Conservation (phyloP, 2,113 vertebrate genomes). For the Hemicordylus capensis region DNA sequence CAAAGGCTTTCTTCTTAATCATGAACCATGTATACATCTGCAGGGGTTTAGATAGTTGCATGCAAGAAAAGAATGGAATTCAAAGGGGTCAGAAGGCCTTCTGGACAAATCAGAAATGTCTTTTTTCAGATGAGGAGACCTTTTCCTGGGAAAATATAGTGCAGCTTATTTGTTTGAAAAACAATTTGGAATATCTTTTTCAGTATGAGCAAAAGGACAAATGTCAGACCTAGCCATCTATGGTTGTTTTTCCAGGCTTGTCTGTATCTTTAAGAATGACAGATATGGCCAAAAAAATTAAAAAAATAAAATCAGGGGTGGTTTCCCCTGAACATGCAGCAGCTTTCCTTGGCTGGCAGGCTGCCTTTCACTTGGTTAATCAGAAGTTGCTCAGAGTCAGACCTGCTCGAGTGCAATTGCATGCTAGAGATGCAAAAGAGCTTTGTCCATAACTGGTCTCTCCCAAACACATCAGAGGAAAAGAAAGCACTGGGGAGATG, state of each 20-base stretch:
- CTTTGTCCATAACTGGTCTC: neutral
- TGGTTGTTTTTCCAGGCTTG: too few species aligned
- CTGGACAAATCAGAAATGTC: neutral
- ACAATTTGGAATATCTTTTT: neutral
- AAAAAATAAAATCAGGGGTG: too few species aligned
- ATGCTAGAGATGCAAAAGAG: neutral
- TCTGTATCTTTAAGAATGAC: neutral
- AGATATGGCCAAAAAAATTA: neutral
- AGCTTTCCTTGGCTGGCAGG: neutral
- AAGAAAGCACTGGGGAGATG: neutral
- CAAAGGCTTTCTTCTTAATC: neutral
- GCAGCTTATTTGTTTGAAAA: neutral
- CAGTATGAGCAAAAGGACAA: neutral
- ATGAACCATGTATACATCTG: neutral
- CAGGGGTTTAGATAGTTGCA: neutral
- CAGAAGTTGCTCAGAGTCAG: neutral
- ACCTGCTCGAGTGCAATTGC: neutral
- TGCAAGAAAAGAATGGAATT: neutral
- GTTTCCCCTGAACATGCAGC: too few species aligned
- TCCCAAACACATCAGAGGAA: neutral
- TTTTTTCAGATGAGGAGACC: neutral
- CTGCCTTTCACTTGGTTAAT: neutral
- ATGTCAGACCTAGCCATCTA: neutral
- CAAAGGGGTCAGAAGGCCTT: neutral
- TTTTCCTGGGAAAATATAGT: too few species aligned